Base-by-base conservation (phyloP, 2,888 invertebrate species). In the Chymomyza procnemis region DNA sequence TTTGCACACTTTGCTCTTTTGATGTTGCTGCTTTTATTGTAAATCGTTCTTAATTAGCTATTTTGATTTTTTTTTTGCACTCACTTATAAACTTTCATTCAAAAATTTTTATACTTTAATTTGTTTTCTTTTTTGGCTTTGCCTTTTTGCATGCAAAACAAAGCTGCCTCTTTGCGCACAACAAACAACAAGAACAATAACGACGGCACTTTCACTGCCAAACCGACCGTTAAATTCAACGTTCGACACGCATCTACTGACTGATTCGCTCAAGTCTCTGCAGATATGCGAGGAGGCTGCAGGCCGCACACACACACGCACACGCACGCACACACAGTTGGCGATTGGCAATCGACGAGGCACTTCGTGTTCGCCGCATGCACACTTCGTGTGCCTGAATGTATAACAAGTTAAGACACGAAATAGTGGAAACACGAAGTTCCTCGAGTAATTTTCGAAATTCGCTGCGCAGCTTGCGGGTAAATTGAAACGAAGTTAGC, bases 201-300 rank as follows among this genome's bases (percentile, higher is more conserved):
- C 41, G 30, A 14, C 26, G 67, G 60, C 80, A 88, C 88, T 84
- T 87, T 84, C 87, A 88, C 87, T 78, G 78, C 71, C 81, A 87
- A 80, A 76, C 89, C 89, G 88, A 89, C 89, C 89, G 88, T 88
- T 88, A 88, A 88, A 88, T 85, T 84, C 88, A 87, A 89, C 89
- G 89, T 88, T 86, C 88, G 88, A 78, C 80, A 88, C 82, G 88
- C 89, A 86, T 89, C 89, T 89, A 88, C 82, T 85, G 85, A 79
- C 87, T 76, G 82, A 83, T 70, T 86, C 75, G 85, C 73, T 73
- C 62, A 69, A 66, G 61, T 73, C 74, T 65, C 73, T 75, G 72
- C 76, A 78, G 80, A 86, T 81, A 86, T 84, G 80, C 84, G 73
- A 73, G 74, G 80, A 80, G 76, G 80, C 80, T 74, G 76, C 71